phyloP scores from a whole-genome alignment of 2,888 invertebrate genomes.

The Andrena bicolor region DNA sequence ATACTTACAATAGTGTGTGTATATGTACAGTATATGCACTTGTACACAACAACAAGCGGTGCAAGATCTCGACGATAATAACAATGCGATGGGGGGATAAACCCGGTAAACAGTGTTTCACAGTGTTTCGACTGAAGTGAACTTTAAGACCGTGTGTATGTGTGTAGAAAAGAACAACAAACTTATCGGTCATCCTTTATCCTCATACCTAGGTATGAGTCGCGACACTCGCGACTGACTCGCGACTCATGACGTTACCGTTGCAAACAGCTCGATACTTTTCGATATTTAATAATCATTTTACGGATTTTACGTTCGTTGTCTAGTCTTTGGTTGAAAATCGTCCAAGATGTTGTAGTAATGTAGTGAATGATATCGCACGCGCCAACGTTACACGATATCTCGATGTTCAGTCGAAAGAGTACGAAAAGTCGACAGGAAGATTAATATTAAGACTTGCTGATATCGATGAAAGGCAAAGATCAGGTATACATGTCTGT shows the following conservation, averaged over 20 bases:
- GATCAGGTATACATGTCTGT: not conserved
- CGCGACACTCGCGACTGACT: not conserved
- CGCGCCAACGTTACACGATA: not conserved
- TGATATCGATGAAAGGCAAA: not conserved
- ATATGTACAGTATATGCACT: too few relatives aligned
- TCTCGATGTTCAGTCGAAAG: not conserved
- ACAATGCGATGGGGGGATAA: too few relatives aligned
- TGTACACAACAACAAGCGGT: too few relatives aligned
- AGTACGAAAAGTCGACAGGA: conserved; percentile 8
- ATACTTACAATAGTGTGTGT: too few relatives aligned
- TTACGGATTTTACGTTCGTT: not conserved
- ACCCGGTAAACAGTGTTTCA: not conserved
- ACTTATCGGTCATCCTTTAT: not conserved
- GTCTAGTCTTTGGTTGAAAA: not conserved
- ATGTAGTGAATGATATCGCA: too few relatives aligned
- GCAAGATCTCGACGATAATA: too few relatives aligned
- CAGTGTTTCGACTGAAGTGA: not conserved
- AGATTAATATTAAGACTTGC: not conserved
- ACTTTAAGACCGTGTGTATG: not conserved
- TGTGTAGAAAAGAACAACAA: not conserved
- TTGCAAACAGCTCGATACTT: too few relatives aligned
- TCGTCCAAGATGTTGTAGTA: too few relatives aligned
- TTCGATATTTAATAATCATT: too few relatives aligned
- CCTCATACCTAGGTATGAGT: not conserved
- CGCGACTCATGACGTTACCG: not conserved